Base-by-base conservation (phyloP, 2,888 invertebrate species). In the Hedya salicella region DNA sequence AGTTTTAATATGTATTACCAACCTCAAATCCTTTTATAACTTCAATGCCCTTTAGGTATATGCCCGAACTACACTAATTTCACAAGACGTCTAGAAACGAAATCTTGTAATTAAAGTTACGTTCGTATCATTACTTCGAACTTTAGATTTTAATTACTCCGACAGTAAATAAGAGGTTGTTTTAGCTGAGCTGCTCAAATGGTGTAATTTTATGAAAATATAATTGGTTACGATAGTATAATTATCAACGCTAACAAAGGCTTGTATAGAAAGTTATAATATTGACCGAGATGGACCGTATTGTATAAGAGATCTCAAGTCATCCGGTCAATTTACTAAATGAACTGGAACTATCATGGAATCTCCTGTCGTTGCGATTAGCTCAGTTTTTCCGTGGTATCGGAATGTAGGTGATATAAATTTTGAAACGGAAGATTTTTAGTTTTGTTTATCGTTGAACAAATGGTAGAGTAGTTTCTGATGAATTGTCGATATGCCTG, bases 61-160 rank as follows among this genome's bases (percentile, higher is more conserved):
- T 59, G 9, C 36, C 36, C 9, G 5, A 17, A 36, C 50, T 52
- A 42, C 21, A 46, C 44, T 50, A 44, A 64, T 50, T 52, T 36
- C 59, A n/a, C 25, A 16, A 25, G 16, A 42, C 50, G 36, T n/a
- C 39, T 59, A 52, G 16, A 17, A 65, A 44, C 42, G 8, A 52
- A 65, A 30, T 39, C 44, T 39, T 46, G 36, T 59, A 57, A 52
- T 65, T 53, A 14, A 59, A 52, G 44, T 30, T 59, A 49, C 30
- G 16, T 54, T 42, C 9, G 32, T 19, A 50, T 42, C 13, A 57
- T 65, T 52, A 52, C 46, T 59, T 59, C 39, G 25, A 52, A 65
- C 59, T 59, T 64, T 42, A 44, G 17, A 17, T 44, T 59, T 52
- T 39, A 39, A 59, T 52, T 65, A 59, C 17, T 57, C 44, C 17